Base-by-base conservation (phyloP, 53 echinoderm and acorn worm species). In the Crossaster papposus region DNA sequence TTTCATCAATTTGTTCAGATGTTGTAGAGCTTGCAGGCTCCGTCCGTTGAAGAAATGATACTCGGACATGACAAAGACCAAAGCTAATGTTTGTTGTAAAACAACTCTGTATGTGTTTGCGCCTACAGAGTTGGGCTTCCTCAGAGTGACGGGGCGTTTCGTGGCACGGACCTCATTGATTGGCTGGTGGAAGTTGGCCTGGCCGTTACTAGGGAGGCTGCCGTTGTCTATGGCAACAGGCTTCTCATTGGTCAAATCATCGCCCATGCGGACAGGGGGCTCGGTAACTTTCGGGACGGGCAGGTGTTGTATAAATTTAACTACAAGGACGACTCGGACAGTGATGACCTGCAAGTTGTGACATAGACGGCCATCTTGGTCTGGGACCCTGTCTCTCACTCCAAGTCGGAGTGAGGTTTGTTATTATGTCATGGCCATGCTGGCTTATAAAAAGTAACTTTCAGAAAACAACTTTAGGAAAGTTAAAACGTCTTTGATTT, bases 101-200 rank as follows among this genome's bases (percentile, higher is more conserved):
- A 44, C 12, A 31, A 53, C 3, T 17, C 81, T 80, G 23, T 4
- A 76, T 44, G 29, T 78, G 22, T 53, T 36, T 88, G 78, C 77
- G 38, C 65, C 9, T 79, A 37, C 58, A 93, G 93, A 65, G 55
- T 90, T 24, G 55, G 86, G 24, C 36, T 79, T 14, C 64, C 85
- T 36, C 73, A 86, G 15, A 75, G 72, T 33, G 54, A n/a, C 24
- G 70, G 81, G 30, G 90, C 62, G 15, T 96, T 96, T 89, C 89
- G 85, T 24, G 96, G 96, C 15, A 51, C 50, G 1, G 90, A 89
- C 87, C 80, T 96, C 3, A 92, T 96, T 12, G 93, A 94, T 81
- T 96, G 96, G 96, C 78, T 96, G n/a, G 75, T 94, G 9, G 94
- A 96, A 64, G 93, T 93, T 33, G 96, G 96, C 51, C 80, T 96